Percentiles rank a stretch among this genome's conserved stretches.
These are phyloP conservation scores for Uloborus diversus DNA, from an alignment of 1,140 invertebrate species.

Conservation along the genomic window DNA sequence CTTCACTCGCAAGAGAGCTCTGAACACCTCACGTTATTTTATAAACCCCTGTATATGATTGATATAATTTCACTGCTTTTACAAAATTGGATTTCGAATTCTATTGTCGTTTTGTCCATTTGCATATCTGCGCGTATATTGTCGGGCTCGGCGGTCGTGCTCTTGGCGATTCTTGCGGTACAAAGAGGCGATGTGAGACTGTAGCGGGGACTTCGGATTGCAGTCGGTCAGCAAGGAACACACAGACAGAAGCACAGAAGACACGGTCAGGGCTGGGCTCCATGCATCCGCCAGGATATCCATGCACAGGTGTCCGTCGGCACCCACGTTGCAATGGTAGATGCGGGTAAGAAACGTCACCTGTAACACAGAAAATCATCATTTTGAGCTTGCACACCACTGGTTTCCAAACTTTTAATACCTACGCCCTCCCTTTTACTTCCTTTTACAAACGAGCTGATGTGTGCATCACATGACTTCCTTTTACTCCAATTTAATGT, in stretches of 20 bases:
- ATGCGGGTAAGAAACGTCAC: constrained; percentile 96
- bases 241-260: constrained; percentile 92
- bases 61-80: too few species aligned
- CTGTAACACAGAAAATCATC: too few species aligned
- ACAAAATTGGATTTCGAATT: too few species aligned
- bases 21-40: too few species aligned
- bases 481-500: too few species aligned
- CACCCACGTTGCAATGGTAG: constrained; percentile 97
- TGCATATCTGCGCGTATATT: neutral
- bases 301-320: constrained; percentile 93
- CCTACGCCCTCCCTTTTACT: too few species aligned
- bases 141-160: neutral
- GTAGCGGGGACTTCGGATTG: constrained; percentile 73
- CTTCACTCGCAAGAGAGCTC: too few species aligned
- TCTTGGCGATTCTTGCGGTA: neutral
- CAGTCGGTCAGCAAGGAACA: constrained; percentile 94
- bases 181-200: neutral
- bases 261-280: constrained; percentile 93
- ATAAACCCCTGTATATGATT: too few species aligned
- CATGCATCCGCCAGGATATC: constrained; percentile 96
- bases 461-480: too few species aligned
- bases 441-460: too few species aligned
- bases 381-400: too few species aligned
- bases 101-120: neutral
- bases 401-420: too few species aligned